These are phyloP conservation scores for Toxotes chatareus DNA, from an alignment of 2,113 vertebrate species.

Conservation along the genomic window DNA sequence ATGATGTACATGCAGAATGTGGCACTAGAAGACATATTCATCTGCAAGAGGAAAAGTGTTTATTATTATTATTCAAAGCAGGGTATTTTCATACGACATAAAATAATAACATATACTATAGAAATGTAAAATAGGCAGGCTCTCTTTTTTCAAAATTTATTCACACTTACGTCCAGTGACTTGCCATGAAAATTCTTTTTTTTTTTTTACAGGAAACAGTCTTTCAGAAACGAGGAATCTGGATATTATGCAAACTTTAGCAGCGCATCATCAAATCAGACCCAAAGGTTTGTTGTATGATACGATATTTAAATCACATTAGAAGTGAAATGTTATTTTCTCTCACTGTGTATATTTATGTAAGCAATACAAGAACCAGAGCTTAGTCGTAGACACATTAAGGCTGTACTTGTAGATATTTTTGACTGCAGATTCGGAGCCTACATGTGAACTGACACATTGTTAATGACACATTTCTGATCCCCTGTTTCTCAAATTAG, in stretches of 20 bases:
- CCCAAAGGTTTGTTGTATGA: slow-evolving; percentile 59
- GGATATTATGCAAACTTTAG: slow-evolving; percentile 72
- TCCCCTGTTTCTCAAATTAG: background rate
- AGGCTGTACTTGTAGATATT: background rate
- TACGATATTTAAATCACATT: background rate
- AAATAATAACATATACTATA: too few relatives aligned
- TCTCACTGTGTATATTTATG: background rate
- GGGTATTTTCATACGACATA: background rate
- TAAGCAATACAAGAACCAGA: background rate
- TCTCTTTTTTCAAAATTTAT: too few relatives aligned
- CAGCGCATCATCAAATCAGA: slow-evolving; percentile 30
- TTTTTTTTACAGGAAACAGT: slow-evolving; percentile 44
- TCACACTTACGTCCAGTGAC: background rate
- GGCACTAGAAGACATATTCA: background rate
- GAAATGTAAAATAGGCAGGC: too few relatives aligned
- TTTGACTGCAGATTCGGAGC: background rate
- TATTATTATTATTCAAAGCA: background rate
- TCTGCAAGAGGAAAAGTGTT: background rate
- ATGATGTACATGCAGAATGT: background rate
- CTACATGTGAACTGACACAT: background rate
- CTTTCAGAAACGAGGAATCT: slow-evolving; percentile 47
- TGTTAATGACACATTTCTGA: background rate
- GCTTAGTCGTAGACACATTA: background rate
- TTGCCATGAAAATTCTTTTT: background rate
- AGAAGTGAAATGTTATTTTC: background rate